Evolutionary conservation across 1,140 invertebrate species (phyloP).

Genomic region (Tetraneura akinire): DNA sequence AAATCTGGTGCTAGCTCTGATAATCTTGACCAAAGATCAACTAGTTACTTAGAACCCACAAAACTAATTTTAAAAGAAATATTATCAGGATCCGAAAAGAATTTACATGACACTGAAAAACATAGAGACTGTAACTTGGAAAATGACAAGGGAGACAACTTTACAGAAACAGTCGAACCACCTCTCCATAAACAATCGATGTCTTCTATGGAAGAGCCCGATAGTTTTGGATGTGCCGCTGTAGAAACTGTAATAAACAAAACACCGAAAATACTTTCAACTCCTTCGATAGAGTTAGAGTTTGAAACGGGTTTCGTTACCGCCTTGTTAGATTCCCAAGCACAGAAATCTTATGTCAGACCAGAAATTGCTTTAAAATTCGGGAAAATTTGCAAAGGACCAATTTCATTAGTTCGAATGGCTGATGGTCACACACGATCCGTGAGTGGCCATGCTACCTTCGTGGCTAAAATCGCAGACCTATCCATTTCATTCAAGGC

Average conservation of each 20-base stretch:
- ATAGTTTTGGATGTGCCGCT: neutral
- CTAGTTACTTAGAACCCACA: too few species aligned
- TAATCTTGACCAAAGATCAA: too few species aligned
- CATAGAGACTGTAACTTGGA: neutral
- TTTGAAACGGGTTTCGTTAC: conserved; percentile 1
- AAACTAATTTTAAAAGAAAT: too few species aligned
- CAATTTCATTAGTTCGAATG: conserved; percentile 3
- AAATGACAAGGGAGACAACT: neutral
- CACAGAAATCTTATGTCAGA: neutral
- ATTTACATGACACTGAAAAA: neutral
- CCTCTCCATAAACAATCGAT: neutral
- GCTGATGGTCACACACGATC: neutral
- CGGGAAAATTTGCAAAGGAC: neutral
- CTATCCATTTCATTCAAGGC: neutral
- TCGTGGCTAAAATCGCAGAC: neutral
- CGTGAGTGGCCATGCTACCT: neutral
- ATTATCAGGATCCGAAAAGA: neutral
- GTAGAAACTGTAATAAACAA: neutral
- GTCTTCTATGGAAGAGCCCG: neutral
- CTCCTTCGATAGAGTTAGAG: neutral
- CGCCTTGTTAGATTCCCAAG: neutral
- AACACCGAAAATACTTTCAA: neutral
- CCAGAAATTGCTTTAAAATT: neutral
- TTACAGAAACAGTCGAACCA: neutral
- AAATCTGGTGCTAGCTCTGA: too few species aligned